Base-by-base conservation (phyloP, 2,797 vertebrate genomes). In the Poecilia velifera region DNA sequence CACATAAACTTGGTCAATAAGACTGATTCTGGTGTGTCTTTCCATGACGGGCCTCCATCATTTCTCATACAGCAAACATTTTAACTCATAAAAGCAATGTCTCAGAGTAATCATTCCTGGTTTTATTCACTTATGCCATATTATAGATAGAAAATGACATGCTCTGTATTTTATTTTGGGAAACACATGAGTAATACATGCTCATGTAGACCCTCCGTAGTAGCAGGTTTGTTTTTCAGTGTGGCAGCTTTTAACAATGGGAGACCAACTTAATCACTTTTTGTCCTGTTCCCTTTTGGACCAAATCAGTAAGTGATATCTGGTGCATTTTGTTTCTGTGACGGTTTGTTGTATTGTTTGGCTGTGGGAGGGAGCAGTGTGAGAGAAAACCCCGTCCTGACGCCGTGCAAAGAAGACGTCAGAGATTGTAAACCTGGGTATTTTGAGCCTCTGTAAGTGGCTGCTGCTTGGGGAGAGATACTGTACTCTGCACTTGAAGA, bases 401-500 rank as follows among this genome's bases (percentile, higher is more conserved):
- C 13, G 47, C 53, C 74, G 82, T 76, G 82, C 6, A 12, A 76
- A 74, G 79, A 79, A 64, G 84, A 90, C 87, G 76, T 90, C 90
- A 93, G 77, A 84, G 76, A 87, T 72, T 80, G 76, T 80, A 78
- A 85, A 74, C 41, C 62, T 70, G 80, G 72, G 80, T 87, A 87
- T 92, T 90, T 82, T 75, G 68, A 90, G 82, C 86, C 80, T 82
- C 64, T 82, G 80, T 76, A 81, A 81, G 85, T 86, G 84, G 59
- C 81, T 80, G 74, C 84, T 80, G 81, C 79, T 91, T 73, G 57
- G 83, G 81, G 82, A 87, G 74, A 85, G 84, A 78, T 79, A 89
- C 90, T 86, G 90, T 89, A 89, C 88, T 82, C 78, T 78, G 73
- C 81, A 84, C 85, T 83, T 83, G 77, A 89, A 73, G 82, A 90